Conservation (phyloP, 2,888 invertebrate genomes). For the Oscheius sp. region DNA sequence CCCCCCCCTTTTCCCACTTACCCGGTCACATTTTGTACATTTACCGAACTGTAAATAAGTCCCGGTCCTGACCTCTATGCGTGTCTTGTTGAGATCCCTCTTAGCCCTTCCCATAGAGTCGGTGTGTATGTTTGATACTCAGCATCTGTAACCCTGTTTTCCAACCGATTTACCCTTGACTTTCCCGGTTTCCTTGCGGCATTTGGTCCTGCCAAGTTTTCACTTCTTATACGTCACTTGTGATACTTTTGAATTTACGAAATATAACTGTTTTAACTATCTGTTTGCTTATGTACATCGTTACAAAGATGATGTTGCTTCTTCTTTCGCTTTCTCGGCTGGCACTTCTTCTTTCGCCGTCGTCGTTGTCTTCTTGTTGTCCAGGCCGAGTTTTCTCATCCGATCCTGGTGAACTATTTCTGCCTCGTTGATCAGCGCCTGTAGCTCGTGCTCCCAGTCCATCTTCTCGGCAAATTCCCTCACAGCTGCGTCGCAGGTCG, state of each 20-base stretch:
- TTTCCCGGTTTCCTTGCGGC: conserved; percentile 4
- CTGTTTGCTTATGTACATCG: too few relatives aligned
- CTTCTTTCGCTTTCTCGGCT: too few relatives aligned
- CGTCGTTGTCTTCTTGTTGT: background rate
- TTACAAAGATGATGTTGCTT: too few relatives aligned
- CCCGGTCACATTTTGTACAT: conserved; percentile 26
- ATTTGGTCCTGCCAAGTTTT: conserved; percentile 6
- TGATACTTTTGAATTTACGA: conserved; percentile 11
- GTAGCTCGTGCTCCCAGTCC: conserved; percentile 73
- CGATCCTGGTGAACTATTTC: conserved; percentile 17
- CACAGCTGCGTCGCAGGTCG: conserved; percentile 75
- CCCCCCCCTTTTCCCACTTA: background rate
- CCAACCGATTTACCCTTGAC: background rate
- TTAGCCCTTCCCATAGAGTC: conserved; percentile 4
- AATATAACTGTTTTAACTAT: background rate
- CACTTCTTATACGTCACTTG: conserved; percentile 21
- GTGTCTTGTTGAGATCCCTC: conserved; percentile 24
- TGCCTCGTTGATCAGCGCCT: conserved; percentile 35
- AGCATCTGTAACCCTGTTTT: conserved; percentile 3
- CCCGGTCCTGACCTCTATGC: conserved; percentile 20
- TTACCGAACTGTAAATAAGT: conserved; percentile 23
- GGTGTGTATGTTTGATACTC: conserved; percentile 16
- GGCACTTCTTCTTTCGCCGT: background rate
- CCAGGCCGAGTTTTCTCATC: background rate
- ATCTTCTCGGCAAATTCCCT: conserved; percentile 73